These are phyloP conservation scores for Macropis europaea DNA, from an alignment of 2,888 invertebrate species.

Conservation along the genomic window DNA sequence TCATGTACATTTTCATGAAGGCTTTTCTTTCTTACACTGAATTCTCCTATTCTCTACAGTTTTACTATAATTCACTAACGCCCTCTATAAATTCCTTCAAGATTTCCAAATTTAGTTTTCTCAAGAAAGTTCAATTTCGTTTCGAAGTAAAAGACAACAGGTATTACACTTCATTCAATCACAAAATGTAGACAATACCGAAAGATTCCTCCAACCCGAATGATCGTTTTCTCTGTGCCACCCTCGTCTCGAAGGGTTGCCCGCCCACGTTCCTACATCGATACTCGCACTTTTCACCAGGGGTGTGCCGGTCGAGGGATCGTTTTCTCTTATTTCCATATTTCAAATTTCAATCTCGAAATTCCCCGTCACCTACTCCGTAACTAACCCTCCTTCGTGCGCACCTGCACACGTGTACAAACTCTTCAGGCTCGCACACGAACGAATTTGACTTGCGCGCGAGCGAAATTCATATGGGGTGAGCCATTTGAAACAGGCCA, in stretches of 20 bases:
- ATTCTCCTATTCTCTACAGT: too few relatives aligned
- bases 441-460: conserved; percentile 11
- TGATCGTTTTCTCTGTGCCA: conserved; percentile 10
- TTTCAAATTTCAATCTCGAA: conserved; percentile 71
- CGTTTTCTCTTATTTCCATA: conserved; percentile 67
- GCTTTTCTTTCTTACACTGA: too few relatives aligned
- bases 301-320: conserved; percentile 11
- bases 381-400: conserved; percentile 1
- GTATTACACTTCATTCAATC: conserved; percentile 19
- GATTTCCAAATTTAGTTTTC: too few relatives aligned
- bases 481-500: too few relatives aligned
- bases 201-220: conserved; percentile 3
- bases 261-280: conserved; percentile 11
- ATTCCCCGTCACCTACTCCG: conserved; percentile 50
- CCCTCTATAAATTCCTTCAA: too few relatives aligned
- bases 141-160: not conserved
- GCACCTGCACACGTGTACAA: not conserved
- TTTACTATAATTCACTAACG: too few relatives aligned
- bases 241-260: not conserved
- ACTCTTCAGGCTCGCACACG: conserved; percentile 4
- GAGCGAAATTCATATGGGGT: not conserved
- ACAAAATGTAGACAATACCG: not conserved
- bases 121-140: too few relatives aligned
- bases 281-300: conserved; percentile 30
- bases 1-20: too few relatives aligned